These are phyloP conservation scores for Grapholita molesta DNA, from an alignment of 1,140 invertebrate species.

Conservation along the genomic window DNA sequence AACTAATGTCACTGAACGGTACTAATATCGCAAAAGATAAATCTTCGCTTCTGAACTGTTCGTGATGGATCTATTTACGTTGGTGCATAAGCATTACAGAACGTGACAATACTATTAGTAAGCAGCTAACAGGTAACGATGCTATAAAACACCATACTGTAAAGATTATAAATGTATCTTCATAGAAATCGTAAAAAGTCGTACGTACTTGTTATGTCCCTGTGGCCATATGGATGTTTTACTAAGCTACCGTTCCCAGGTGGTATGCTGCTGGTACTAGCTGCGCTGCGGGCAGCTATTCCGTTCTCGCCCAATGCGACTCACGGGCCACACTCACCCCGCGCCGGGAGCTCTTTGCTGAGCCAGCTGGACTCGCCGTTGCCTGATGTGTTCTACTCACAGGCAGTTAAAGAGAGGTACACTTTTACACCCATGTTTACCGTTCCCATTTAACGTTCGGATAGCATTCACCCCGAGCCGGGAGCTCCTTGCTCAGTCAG, in stretches of 20 bases:
- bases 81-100: neutral
- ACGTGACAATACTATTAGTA: neutral
- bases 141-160: neutral
- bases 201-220: no score
- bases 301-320: conserved; percentile 66
- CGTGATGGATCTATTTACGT: neutral
- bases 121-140: neutral
- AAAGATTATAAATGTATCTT: no score
- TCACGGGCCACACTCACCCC: conserved; percentile 60
- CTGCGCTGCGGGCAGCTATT: conserved; percentile 56
- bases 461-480: conserved; percentile 59
- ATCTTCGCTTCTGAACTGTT: no score
- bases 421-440: neutral
- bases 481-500: conserved; percentile 64
- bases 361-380: conserved; percentile 62
- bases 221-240: neutral
- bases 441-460: no score
- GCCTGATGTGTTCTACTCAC: conserved; percentile 64
- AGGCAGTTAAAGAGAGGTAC: conserved; percentile 51
- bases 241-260: conserved; percentile 30
- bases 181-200: neutral
- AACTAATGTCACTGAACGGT: no score
- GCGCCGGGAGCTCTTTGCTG: conserved; percentile 63
- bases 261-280: conserved; percentile 56
- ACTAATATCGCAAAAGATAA: no score